Base-by-base conservation (phyloP, 1,140 invertebrate genomes). In the Zaprionus gabonicus region DNA sequence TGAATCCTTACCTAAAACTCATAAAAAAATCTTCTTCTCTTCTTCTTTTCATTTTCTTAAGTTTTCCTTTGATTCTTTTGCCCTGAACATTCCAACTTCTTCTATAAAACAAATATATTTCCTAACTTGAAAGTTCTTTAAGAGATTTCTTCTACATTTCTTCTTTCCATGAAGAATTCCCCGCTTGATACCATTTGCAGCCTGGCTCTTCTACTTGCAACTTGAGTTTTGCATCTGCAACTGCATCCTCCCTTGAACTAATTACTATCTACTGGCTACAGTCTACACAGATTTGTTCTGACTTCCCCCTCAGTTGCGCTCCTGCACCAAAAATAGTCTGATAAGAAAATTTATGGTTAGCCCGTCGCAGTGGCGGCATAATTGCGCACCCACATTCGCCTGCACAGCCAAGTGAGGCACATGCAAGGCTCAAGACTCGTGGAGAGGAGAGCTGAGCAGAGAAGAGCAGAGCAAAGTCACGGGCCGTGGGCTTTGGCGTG, bases 321-420 rank as follows among this genome's bases (percentile, higher is more conserved):
- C 85, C 84, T 88, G 84, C 17, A 53, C 57, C 15, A 12, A 62
- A 56, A 9, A 17, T n/a, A 46, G 70, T 67, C 78, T 88, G 84
- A 88, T 88, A 90, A 84, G 85, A 88, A 90, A 90, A 88, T 88
- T 88, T 84, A 88, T 88, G 84, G 81, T 77, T 88, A 74, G 69
- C 62, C 72, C 63, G 78, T 72, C 81, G 79, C 85, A 79, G 41
- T 85, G 85, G 85, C 85, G 81, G 85, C 85, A 90, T 90, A 90
- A 90, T 90, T 90, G 85, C 71, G 85, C 85, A 88, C 85, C 85
- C 85, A 90, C 85, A 84, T 81, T 44, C 64, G 64, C 65, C 56
- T 12, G 6, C n/a, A 38, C 55, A 57, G 15, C 10, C 64, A 62
- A 4, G 12, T 31, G 44, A 63, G 27, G 13, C 71, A 66, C 41